Base-by-base conservation (phyloP, 2,888 invertebrate species). In the Xestobium rufovillosum region DNA sequence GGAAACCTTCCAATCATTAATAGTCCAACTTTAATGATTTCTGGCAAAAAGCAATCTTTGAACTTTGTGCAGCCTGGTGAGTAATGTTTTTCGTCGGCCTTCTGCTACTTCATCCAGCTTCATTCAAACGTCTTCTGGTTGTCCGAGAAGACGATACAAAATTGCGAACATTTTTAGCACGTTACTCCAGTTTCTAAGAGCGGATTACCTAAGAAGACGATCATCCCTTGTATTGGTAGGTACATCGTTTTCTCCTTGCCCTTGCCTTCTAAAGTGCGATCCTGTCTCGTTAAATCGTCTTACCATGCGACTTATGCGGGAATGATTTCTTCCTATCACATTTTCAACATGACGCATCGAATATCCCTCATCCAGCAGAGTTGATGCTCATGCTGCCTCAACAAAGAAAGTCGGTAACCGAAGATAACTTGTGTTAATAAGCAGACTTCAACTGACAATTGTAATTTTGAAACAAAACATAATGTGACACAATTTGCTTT, bases 371-470 rank as follows among this genome's bases (percentile, higher is more conserved):
- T 37, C 31, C 37, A 37, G 31, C 32, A 37, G 30, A 37, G 31
- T 37, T 17, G 37, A 31, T 37, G 14, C 31, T 25, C 26, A n/a
- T 32, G 26, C 26, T 37, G 37, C 26, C 32, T 37, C 37, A 25
- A 17, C 32, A 9, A 30, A 37, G 14, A 37, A 37, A 37, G 31
- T 32, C 26, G 3, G 31, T 26, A n/a, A 8, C n/a, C 31, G 31
- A 36, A 19, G 23, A 19, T 19, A 6, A 19, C 6, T 19, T 19
- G 6, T 19, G 23, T 8, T 19, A 6, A 19, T 19, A 19, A 19
- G 23, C 23, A n/a, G n/a, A n/a, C n/a, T 6, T 8, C n/a, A 6
- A n/a, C n/a, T 19, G 23, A 8, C n/a, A 8, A 19, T n/a, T 8
- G n/a, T 19, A 8, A 19, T 19, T 19, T 19, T 19, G n/a, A 19